Evolutionary conservation across 1,140 invertebrate genomes (phyloP), one percentile per base, ranked within the genome.

Genomic region (Cherax quadricarinatus): DNA sequence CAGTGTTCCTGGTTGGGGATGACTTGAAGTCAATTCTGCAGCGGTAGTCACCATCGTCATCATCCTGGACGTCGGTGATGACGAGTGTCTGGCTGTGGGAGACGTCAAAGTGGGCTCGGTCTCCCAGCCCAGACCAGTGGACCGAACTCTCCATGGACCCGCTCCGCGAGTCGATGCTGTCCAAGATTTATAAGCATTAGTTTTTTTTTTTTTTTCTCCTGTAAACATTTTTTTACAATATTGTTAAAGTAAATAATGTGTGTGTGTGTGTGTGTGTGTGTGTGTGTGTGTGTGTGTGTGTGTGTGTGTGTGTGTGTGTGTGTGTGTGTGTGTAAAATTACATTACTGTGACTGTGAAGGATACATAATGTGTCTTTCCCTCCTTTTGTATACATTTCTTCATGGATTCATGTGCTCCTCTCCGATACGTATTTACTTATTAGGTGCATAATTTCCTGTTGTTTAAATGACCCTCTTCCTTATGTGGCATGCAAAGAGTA

Each of bases 11-110:
- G 49, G 95, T 95, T 7, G 94, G 94, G 18, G 94, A 95, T 83
- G 94, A 94, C 30, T 92, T 92, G 87, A 95, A 95, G 83, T 95
- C 95, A 24, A 95, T 95, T 78, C 95, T 94, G 91, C 95, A 95
- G 70, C 94, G 92, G 87, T 95, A 95, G 48, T 94, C 93, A 7
- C 95, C 95, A n/a, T 94, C 94, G 85, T 95, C 95, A 12, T 94
- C 93, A 9, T 73, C 82, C 30, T 85, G 73, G 53, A 94, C 91
- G 41, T 93, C 73, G 48, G 82, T 49, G 49, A 94, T 30, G 75
- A 79, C 18, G 12, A 88, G 73, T 3, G 75, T 73, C 53, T 79
- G 87, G 24, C 30, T 57, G 48, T 70, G 75, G 21, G 75, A 57
- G 10, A 88, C 49, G 86, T 88, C 78, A n/a, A 88, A 88, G 53